These are phyloP conservation scores for Alviniconcha strummeri DNA, from an alignment of 2,888 invertebrate species.

Conservation along the genomic window DNA sequence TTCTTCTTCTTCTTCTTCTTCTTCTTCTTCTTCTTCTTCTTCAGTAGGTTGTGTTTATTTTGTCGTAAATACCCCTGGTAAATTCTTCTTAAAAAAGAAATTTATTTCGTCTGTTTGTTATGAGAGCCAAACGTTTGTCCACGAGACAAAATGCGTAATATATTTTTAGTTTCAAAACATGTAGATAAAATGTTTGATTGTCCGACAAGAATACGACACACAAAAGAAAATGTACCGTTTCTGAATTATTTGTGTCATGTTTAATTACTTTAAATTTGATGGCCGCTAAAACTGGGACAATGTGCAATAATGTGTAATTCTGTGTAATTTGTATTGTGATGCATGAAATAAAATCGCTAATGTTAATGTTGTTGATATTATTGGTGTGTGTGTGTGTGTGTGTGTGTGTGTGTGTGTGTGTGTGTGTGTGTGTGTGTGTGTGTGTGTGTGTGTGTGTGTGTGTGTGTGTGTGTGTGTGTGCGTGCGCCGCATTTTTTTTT, in stretches of 20 bases:
- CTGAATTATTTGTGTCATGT: too few relatives aligned
- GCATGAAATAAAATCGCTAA: neutral
- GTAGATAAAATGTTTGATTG: too few relatives aligned
- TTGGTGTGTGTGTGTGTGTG: neutral
- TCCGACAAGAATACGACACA: too few relatives aligned
- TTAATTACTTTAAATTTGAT: too few relatives aligned
- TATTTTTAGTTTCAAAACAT: too few relatives aligned
- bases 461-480: neutral
- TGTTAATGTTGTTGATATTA: neutral
- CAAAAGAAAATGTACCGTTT: too few relatives aligned
- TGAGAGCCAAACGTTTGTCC: too few relatives aligned
- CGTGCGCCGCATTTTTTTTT: neutral
- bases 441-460: neutral
- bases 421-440: neutral
- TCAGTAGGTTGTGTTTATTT: neutral
- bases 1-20: neutral
- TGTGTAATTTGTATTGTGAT: neutral
- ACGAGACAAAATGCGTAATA: too few relatives aligned
- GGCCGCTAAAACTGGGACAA: neutral
- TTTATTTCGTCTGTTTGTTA: too few relatives aligned
- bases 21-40: neutral
- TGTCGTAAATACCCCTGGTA: too few relatives aligned
- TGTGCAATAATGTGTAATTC: neutral
- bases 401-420: neutral
- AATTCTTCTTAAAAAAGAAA: too few relatives aligned